These are phyloP conservation scores for Pammene aurita DNA, from an alignment of 2,888 invertebrate species.

Conservation along the genomic window DNA sequence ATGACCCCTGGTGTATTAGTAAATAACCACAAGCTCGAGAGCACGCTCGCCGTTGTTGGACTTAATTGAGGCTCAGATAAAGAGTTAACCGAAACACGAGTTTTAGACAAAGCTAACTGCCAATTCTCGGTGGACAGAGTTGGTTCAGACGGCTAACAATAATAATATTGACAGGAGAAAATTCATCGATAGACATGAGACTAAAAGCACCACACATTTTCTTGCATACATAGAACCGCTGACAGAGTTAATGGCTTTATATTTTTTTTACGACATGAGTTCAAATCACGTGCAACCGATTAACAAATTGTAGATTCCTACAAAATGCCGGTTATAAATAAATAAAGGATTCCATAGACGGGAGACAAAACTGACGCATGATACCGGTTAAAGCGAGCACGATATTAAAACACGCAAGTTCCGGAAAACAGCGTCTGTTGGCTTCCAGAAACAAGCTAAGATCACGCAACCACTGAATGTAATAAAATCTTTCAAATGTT, in stretches of 20 bases:
- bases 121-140: constrained; percentile 59
- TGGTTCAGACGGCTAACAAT: constrained; percentile 57
- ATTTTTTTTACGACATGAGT: constrained; percentile 22
- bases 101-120: constrained; percentile 70
- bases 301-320: constrained; percentile 9
- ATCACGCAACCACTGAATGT: constrained; percentile 20
- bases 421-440: constrained; percentile 8
- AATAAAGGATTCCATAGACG: neutral
- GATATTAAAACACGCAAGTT: constrained; percentile 28
- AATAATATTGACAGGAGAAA: constrained; percentile 62
- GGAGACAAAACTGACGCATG: neutral
- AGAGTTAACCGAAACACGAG: constrained; percentile 63
- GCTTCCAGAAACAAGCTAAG: constrained; percentile 11
- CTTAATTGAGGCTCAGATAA: constrained; percentile 72
- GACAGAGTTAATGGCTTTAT: constrained; percentile 31
- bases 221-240: constrained; percentile 26
- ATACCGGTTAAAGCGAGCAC: constrained; percentile 17
- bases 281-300: constrained; percentile 24
- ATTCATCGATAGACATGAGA: constrained; percentile 51
- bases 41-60: constrained; percentile 65
- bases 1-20: constrained; percentile 68
- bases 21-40: constrained; percentile 68
- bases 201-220: constrained; percentile 49
- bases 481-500: neutral
- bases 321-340: constrained; percentile 6